These are phyloP conservation scores for Syngnathus scovelli DNA, from an alignment of 2,113 vertebrate species.

Conservation along the genomic window DNA sequence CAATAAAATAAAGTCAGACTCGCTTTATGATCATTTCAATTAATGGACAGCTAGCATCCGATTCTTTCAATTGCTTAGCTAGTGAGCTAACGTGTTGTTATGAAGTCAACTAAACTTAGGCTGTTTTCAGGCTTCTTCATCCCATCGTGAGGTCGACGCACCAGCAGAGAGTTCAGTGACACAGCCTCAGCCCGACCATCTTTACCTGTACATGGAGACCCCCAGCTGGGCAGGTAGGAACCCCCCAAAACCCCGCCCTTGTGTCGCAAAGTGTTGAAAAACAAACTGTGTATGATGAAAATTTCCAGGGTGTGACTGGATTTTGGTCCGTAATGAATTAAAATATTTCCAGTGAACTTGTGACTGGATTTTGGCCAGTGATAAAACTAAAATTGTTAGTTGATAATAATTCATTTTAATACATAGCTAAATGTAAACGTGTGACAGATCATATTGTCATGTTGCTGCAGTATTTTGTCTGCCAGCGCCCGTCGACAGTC, in stretches of 20 bases:
- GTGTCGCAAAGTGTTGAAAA: no score
- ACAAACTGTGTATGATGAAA: not conserved
- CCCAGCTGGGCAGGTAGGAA: constrained; percentile 75
- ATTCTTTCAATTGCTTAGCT: not conserved
- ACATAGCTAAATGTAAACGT: not conserved
- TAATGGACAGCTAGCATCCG: no score
- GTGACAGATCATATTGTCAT: not conserved
- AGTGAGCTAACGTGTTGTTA: not conserved
- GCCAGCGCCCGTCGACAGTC: not conserved
- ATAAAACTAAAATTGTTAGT: not conserved
- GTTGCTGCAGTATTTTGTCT: not conserved
- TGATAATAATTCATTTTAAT: not conserved
- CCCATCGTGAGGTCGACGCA: constrained; percentile 52
- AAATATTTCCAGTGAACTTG: no score
- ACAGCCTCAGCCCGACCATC: constrained; percentile 56
- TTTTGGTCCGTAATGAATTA: not conserved
- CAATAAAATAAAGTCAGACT: no score
- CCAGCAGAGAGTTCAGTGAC: constrained; percentile 51
- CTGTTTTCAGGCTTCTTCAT: constrained; percentile 40
- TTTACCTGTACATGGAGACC: constrained; percentile 75
- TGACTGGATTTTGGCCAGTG: not conserved
- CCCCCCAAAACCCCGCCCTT: not conserved
- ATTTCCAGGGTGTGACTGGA: not conserved
- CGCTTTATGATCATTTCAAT: no score
- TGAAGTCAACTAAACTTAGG: not conserved